Evolutionary conservation across 2,888 invertebrate species (phyloP), one percentile per base, ranked within the genome.

Genomic region (Rhagonycha lutea): DNA sequence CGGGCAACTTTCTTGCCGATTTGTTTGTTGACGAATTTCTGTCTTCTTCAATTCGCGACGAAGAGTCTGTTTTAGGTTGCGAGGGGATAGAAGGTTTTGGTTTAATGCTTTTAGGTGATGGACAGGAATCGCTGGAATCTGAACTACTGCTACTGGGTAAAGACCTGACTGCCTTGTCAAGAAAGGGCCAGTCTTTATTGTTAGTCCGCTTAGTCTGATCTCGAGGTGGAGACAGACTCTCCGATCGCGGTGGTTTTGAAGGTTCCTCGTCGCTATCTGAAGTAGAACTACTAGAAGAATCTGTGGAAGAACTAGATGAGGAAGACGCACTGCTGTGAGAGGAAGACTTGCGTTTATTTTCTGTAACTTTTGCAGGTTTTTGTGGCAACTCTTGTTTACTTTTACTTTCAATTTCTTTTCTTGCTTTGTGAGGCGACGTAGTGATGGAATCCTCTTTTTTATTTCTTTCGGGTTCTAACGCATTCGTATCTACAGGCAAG

Each of bases 81-180:
- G 76, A 24, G 29, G 61, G 62, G 62, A 69, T 67, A 11, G 74
- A 75, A 74, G 78, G 75, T 70, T 77, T 81, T 77, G 83, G 83
- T 77, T 47, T 47, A 47, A n/a, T 47, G 47, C 47, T 47, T 47
- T 47, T 47, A 47, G 83, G 79, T 77, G 84, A 76, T 80, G 83
- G 80, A 82, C 85, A 85, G 75, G 89, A 89, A 81, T 89, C 89
- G 80, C 89, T 90, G 82, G 89, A 89, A 81, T 91, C 91, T 83
- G 92, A 90, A 86, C 91, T 91, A 88, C 91, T 91, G 82, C 88
- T 88, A 85, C 91, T 90, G 87, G 92, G 91, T 89, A 91, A 88
- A 84, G 92, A 91, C 89, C 91, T 92, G 90, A 92, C 90, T 90
- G 90, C 93, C 92, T 92, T 93, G 92, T 92, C 92, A 91, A 93